A percentile compares a stretch with the other conserved stretches of the same genome.
These are phyloP conservation scores for Muscidifurax raptorellus DNA, from an alignment of 1,140 invertebrate genomes.

Conservation along the genomic window DNA sequence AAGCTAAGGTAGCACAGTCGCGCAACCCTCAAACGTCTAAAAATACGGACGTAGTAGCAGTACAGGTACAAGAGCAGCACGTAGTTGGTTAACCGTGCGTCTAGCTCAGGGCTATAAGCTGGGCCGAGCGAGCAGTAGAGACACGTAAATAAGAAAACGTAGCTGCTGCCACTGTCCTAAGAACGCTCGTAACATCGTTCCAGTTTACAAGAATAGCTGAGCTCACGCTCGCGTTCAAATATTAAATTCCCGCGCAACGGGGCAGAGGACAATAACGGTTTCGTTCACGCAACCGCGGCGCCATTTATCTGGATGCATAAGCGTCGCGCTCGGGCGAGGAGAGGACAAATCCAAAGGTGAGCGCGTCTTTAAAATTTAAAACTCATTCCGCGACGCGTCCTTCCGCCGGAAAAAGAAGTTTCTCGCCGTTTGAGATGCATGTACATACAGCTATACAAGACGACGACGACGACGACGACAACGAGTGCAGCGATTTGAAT, in stretches of 20 bases:
- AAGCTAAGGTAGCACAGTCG: not conserved
- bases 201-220: conserved; percentile 1
- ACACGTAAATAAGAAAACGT: conserved; percentile 34
- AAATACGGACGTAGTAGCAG: not conserved
- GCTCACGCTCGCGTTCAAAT: conserved; percentile 26
- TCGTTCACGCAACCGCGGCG: not conserved
- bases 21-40: not conserved
- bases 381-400: conserved; percentile 16
- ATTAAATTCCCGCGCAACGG: conserved; percentile 3
- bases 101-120: conserved; percentile 19
- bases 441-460: not conserved
- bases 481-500: conserved; percentile 8
- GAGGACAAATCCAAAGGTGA: conserved; percentile 25
- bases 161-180: not conserved
- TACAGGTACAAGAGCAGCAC: not conserved
- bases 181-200: conserved; percentile 7
- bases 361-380: conserved; percentile 48
- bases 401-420: conserved; percentile 1
- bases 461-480: too few species aligned
- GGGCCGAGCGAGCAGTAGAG: not conserved
- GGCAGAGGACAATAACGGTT: conserved; percentile 23
- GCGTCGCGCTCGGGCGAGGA: not conserved
- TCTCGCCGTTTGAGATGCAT: not conserved
- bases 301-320: conserved; percentile 2
- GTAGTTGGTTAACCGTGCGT: conserved; percentile 30